These are phyloP conservation scores for Babyrousa celebensis DNA, from an alignment of 2,797 vertebrate species.

Conservation along the genomic window DNA sequence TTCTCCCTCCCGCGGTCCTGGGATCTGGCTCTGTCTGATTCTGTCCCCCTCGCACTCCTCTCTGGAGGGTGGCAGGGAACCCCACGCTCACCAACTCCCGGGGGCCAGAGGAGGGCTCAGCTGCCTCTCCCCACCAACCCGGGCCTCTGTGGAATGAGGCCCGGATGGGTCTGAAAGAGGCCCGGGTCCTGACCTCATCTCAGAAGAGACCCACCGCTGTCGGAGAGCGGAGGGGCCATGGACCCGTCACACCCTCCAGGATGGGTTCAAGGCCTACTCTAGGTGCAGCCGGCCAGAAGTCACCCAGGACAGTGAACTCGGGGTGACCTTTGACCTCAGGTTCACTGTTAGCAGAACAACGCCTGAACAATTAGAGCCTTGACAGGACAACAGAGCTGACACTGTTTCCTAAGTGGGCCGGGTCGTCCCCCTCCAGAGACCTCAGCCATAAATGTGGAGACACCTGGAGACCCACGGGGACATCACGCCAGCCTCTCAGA, in stretches of 20 bases:
- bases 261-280: neutral
- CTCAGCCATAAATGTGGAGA: fast-evolving
- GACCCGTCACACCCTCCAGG: neutral
- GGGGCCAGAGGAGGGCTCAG: neutral
- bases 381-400: neutral
- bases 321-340: constrained; percentile 48
- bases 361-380: neutral
- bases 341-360: neutral
- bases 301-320: constrained; percentile 51
- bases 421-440: neutral
- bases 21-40: neutral
- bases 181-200: neutral
- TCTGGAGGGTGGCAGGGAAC: neutral
- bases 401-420: neutral
- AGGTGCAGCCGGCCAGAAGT: neutral
- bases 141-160: neutral
- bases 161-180: neutral
- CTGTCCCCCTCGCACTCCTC: neutral
- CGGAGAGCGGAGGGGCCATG: neutral
- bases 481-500: fast-evolving
- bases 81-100: neutral
- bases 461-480: neutral
- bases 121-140: neutral
- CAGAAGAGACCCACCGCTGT: neutral
- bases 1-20: neutral